phyloP scores from a whole-genome alignment of 1,140 invertebrate genomes.

The Sycobia sp. region DNA sequence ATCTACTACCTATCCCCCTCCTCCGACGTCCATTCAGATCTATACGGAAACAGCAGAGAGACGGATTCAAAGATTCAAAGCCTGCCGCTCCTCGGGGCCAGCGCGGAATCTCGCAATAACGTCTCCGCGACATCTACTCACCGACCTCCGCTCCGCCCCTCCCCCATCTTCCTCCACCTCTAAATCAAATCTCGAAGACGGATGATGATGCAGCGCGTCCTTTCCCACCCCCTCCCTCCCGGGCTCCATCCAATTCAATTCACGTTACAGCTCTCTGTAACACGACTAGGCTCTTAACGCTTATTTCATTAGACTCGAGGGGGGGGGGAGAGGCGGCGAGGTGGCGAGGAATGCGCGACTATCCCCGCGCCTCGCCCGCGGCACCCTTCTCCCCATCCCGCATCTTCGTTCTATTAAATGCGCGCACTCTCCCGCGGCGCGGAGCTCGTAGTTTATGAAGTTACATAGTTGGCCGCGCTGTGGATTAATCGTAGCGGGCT shows the following conservation, averaged over 20 bases:
- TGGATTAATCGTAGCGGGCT: slow-evolving; percentile 27
- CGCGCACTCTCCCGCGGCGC: background rate
- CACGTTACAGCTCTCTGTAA: slow-evolving; percentile 21
- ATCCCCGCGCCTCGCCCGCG: background rate
- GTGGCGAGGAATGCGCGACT: background rate
- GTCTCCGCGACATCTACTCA: too few species aligned
- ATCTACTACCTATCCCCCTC: too few species aligned
- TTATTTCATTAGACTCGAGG: slow-evolving; percentile 28
- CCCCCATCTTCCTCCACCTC: background rate
- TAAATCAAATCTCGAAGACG: slow-evolving; percentile 30
- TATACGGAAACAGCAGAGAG: too few species aligned
- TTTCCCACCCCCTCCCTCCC: too few species aligned
- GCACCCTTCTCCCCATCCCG: too few species aligned
- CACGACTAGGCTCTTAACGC: slow-evolving; percentile 23
- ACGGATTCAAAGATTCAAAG: too few species aligned
- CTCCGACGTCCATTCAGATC: too few species aligned
- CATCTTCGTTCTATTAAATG: too few species aligned
- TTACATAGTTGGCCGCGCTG: slow-evolving; percentile 25
- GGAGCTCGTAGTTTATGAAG: slow-evolving; percentile 16
- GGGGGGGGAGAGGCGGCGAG: background rate
- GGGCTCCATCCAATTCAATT: slow-evolving; percentile 19
- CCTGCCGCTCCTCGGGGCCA: too few species aligned
- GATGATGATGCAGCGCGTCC: slow-evolving; percentile 1
- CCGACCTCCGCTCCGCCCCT: too few species aligned
- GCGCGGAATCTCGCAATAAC: background rate